Base-by-base conservation (phyloP, 2,113 vertebrate genomes). In the Hemiprocne comata region DNA sequence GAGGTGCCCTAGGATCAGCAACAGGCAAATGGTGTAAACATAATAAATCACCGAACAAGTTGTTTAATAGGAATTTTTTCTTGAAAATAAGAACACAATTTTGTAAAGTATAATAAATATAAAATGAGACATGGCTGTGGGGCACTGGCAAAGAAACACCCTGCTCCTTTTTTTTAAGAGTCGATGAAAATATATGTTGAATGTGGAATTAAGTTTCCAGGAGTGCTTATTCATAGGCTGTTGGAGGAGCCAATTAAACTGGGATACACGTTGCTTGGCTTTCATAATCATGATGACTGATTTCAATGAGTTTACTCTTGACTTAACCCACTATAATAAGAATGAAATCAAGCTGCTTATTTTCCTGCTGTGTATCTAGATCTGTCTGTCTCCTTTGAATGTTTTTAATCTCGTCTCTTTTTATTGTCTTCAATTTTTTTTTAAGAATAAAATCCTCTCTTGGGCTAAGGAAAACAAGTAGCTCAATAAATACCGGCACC, bases 1-100 rank as follows among this genome's bases (percentile, higher is more conserved):
- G 66, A 95, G 89, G 65, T 95, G 91, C 85, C 53, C 40, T 33
- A 19, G 36, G 76, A 96, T 87, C 96, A 95, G 66, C 85, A 92
- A 86, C 62, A 69, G 54, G 87, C 87, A 93, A 95, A 78, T 61
- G 46, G 83, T 93, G 40, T 89, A 96, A 94, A 83, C 85, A 79
- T 36, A 77, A 67, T 92, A 96, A 97, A 89, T 93, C 93, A 93
- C 38, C 33, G 25, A 60, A 72, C 62, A 91, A 84, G 75, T 80
- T 91, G 44, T 74, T 96, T 93, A 93, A 81, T 94, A 60, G 20
- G 29, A 90, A 51, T 93, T 92, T 65, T 71, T 70, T 71, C 60
- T 72, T 3, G 42, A 53, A 92, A 97, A 34, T 83, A 87, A 86
- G 80, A 96, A 64, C 67, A 9, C 13, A 38, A 2, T 86, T 84